Conservation (phyloP, 2,888 invertebrate genomes). For the Strigamia maritima region DNA sequence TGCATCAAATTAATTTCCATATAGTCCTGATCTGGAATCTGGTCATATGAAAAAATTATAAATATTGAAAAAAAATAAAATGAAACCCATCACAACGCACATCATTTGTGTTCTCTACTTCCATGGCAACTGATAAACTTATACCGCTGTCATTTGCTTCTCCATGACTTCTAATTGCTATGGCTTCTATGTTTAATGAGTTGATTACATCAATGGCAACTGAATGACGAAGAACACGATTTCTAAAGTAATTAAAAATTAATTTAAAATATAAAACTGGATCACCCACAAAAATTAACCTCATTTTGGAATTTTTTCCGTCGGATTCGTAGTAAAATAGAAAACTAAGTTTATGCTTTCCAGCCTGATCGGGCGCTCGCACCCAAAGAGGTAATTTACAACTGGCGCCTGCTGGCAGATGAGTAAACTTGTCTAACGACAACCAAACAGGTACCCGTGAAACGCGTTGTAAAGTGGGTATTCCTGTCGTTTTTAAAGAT, state of each 20-base stretch:
- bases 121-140: conserved; percentile 48
- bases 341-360: conserved; percentile 63
- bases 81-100: conserved; percentile 44
- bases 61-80: neutral
- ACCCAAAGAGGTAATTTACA: conserved; percentile 63
- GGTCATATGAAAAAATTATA: conserved; percentile 39
- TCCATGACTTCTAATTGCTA: conserved; percentile 47
- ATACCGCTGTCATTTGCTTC: conserved; percentile 39
- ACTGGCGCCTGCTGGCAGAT: conserved; percentile 58
- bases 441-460: conserved; percentile 44
- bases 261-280: neutral
- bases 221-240: conserved; percentile 51
- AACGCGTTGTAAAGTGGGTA: conserved; percentile 45
- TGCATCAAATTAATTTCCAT: conserved; percentile 50
- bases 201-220: conserved; percentile 24
- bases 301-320: neutral
- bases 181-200: conserved; percentile 48
- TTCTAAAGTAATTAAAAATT: conserved; percentile 44
- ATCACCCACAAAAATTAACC: no score
- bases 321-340: conserved; percentile 67
- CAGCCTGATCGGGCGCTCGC: conserved; percentile 65
- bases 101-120: conserved; percentile 51
- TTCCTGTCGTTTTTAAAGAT: conserved; percentile 37
- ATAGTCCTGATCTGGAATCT: conserved; percentile 47
- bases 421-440: conserved; percentile 9